A percentile compares a stretch with the other conserved stretches of the same genome.
phyloP scores from a whole-genome alignment of 2,113 vertebrate species.

The Oreotragus oreotragus region DNA sequence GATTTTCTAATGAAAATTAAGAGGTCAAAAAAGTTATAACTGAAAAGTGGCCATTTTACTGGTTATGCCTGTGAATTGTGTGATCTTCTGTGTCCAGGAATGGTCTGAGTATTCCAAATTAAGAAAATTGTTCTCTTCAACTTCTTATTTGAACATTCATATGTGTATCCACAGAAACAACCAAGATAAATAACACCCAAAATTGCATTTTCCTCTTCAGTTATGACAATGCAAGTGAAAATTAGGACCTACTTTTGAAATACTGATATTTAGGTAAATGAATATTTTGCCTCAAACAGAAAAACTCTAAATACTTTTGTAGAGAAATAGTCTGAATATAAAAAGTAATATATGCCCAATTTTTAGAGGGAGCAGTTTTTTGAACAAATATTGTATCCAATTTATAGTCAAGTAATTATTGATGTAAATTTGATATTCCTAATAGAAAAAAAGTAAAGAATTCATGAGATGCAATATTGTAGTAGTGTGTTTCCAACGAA shows the following conservation, averaged over 20 bases:
- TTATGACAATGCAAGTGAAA: neutral
- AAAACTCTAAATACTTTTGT: neutral
- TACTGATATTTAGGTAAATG: neutral
- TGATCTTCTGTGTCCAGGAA: neutral
- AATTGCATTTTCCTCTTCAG: neutral
- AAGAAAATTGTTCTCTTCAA: neutral
- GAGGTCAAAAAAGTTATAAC: neutral
- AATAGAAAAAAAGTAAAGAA: neutral
- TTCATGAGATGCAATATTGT: neutral
- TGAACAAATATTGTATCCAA: neutral
- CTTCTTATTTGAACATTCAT: neutral
- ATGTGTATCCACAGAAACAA: neutral
- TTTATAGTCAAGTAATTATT: conserved; percentile 5
- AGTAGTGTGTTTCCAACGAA: neutral
- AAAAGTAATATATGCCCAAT: neutral
- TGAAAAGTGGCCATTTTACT: neutral
- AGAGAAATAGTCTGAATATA: neutral
- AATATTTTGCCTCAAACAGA: neutral
- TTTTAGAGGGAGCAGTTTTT: conserved; percentile 28
- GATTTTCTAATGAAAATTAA: neutral
- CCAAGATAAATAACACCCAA: neutral
- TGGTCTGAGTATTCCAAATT: neutral
- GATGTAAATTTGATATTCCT: neutral
- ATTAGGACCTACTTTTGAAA: neutral
- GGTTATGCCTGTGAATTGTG: neutral